phyloP scores from a whole-genome alignment of 2,888 invertebrate species.

The Kuschelorhynchus macadamiae region DNA sequence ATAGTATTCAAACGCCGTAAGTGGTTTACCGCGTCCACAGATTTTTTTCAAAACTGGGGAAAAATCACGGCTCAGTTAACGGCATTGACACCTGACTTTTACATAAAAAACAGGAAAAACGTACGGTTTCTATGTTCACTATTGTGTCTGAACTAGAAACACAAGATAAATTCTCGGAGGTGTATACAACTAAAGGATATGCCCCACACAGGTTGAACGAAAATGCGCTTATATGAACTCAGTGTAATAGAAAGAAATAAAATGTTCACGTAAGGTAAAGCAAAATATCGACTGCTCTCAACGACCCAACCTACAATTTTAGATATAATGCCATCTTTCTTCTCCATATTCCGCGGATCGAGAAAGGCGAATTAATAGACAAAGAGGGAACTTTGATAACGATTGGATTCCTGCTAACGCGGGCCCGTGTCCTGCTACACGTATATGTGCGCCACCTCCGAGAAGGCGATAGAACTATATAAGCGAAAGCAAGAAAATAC shows the following conservation, averaged over 20 bases:
- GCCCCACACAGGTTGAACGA: constrained; percentile 45
- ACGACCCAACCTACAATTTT: constrained; percentile 53
- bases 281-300: constrained; percentile 42
- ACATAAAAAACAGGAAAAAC: constrained; percentile 51
- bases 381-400: constrained; percentile 36
- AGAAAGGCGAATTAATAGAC: constrained; percentile 35
- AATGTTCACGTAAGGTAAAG: constrained; percentile 45
- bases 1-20: not conserved
- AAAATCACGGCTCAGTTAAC: constrained; percentile 26
- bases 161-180: constrained; percentile 56
- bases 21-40: not conserved
- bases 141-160: constrained; percentile 61
- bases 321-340: constrained; percentile 55
- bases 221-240: constrained; percentile 38
- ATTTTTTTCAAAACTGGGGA: constrained; percentile 7
- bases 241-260: constrained; percentile 44
- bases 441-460: constrained; percentile 4
- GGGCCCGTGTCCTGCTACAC: not conserved
- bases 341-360: constrained; percentile 43
- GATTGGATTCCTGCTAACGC: constrained; percentile 30
- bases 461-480: not conserved
- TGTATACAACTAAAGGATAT: constrained; percentile 50
- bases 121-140: constrained; percentile 55
- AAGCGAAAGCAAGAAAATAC: not conserved
- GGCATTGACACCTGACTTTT: constrained; percentile 41